These are phyloP conservation scores for Clupea harengus DNA, from an alignment of 2,113 vertebrate species.

Conservation along the genomic window DNA sequence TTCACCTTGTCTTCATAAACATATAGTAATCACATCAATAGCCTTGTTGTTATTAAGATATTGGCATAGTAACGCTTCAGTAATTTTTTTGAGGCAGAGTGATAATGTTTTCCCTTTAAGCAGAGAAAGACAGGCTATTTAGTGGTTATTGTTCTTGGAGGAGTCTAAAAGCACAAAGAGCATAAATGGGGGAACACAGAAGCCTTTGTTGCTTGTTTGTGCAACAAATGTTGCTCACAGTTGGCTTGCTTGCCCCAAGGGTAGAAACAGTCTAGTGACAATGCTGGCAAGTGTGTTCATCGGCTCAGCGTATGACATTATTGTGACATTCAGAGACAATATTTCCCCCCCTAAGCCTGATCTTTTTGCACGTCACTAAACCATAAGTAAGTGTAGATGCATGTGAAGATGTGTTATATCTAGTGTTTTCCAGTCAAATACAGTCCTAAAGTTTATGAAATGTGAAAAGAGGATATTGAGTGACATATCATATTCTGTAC, in stretches of 20 bases:
- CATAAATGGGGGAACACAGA: neutral
- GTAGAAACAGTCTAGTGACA: slow-evolving; percentile 21
- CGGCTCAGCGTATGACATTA: slow-evolving; percentile 47
- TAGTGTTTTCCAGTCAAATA: neutral
- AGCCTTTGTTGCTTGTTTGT: neutral
- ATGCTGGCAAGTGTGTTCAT: neutral
- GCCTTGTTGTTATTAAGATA: neutral
- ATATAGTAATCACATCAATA: neutral
- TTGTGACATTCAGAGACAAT: slow-evolving; percentile 45
- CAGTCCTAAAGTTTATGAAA: neutral
- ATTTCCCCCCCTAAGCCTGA: neutral
- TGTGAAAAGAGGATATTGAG: slow-evolving; percentile 11
- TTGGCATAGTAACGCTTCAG: neutral
- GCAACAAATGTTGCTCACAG: slow-evolving; percentile 25
- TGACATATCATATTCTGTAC: neutral
- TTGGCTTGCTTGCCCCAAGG: slow-evolving; percentile 37
- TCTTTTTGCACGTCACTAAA: neutral
- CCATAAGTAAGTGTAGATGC: slow-evolving; percentile 3
- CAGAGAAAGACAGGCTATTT: neutral
- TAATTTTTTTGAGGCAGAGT: neutral
- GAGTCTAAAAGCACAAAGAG: neutral
- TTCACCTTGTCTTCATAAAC: slow-evolving; percentile 14
- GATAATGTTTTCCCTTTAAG: neutral
- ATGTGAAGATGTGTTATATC: neutral
- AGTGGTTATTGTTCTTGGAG: slow-evolving; percentile 1